phyloP scores from a whole-genome alignment of 2,113 vertebrate species.

The Geococcyx californianus region DNA sequence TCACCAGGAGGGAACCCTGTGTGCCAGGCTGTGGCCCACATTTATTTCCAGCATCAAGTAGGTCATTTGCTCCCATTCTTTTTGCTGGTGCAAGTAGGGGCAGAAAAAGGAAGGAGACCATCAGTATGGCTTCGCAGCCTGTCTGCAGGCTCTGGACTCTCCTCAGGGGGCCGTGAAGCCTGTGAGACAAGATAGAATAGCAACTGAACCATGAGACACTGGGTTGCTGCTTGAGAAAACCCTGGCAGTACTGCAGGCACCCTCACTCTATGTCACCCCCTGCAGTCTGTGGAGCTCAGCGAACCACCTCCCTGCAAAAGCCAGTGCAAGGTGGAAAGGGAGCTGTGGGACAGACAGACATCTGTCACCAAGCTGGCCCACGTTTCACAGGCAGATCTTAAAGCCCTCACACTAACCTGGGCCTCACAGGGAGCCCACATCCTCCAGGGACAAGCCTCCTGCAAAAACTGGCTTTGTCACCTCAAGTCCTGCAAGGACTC shows the following conservation, averaged over 20 bases:
- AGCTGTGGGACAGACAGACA: neutral
- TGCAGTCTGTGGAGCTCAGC: neutral
- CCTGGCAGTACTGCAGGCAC: neutral
- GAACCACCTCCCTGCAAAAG: neutral
- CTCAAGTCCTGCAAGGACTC: neutral
- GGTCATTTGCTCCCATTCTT: neutral
- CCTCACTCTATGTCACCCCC: neutral
- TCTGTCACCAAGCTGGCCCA: neutral
- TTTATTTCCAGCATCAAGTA: neutral
- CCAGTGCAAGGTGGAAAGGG: neutral
- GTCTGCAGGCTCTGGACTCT: neutral
- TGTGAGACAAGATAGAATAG: neutral
- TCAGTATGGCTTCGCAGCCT: neutral
- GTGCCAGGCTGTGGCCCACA: rapidly evolving
- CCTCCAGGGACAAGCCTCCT: neutral
- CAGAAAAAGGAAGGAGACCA: neutral
- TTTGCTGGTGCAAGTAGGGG: neutral
- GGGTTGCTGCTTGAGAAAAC: neutral
- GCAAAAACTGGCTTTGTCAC: neutral
- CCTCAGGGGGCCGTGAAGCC: neutral
- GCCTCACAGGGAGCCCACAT: rapidly evolving
- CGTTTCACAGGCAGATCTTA: neutral
- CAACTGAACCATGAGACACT: neutral
- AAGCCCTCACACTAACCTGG: neutral
- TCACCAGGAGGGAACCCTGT: neutral